Evolutionary conservation across 2,888 invertebrate genomes (phyloP), one percentile per base, ranked within the genome.

Genomic region (Eilema caniola): DNA sequence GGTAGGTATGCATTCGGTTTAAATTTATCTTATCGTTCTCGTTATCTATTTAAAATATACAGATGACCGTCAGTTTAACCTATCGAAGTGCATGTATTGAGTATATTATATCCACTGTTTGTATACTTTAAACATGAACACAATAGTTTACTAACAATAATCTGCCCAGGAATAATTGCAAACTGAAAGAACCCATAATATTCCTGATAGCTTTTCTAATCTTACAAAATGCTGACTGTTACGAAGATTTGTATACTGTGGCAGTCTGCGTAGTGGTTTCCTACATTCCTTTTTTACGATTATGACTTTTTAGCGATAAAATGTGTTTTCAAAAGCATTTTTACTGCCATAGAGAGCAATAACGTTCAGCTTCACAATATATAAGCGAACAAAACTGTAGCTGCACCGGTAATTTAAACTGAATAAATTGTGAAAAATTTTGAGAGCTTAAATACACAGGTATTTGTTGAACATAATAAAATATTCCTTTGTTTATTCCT

Each of bases 291-390:
- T 20, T 72, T 80, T 83, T 82, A 81, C 71, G 79, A 75, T 80
- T 75, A 75, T 72, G 73, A 68, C 69, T 64, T 75, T 75, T 75
- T 74, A 61, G 31, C 74, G 63, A 79, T 77, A 78, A 79, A 81
- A 74, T 74, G 41, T 74, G 69, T 70, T 77, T 70, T 63, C 37
- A 67, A 64, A 70, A 71, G 70, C 67, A 66, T 65, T 71, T 79
- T 75, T 77, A 81, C 69, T 73, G 73, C 70, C 73, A 72, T 71
- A 68, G 67, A 59, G 60, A 66, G 69, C 69, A 79, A 77, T 73
- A 70, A 76, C 62, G 69, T 69, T 62, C 63, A 41, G 66, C 65
- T 74, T 71, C 62, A 28, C 23, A 53, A 31, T 56, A 56, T 23
- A 16, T 20, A 53, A 31, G 31, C 56, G 12, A 23, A 65, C 64